Evolutionary conservation across 2,797 vertebrate genomes (phyloP).

Genomic region (Zalophus californianus): DNA sequence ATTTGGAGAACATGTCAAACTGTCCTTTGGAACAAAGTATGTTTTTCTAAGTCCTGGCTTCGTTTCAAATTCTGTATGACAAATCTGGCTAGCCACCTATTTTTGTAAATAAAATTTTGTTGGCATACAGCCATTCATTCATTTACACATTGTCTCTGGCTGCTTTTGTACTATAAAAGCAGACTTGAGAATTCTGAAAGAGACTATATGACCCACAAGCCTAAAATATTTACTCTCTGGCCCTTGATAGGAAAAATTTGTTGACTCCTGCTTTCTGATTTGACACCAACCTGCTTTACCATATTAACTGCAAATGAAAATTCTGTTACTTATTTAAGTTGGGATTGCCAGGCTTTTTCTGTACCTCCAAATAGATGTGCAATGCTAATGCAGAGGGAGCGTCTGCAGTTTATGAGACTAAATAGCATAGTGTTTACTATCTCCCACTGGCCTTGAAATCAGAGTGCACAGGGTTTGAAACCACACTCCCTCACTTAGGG

Average conservation of each 20-base stretch:
- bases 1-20: constrained; percentile 1
- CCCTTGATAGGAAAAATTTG: background rate
- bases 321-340: background rate
- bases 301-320: background rate
- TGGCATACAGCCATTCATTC: background rate
- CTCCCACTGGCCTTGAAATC: background rate
- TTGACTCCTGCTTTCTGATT: background rate
- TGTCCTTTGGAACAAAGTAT: background rate
- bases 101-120: constrained; percentile 12
- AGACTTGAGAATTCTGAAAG: background rate
- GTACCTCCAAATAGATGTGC: background rate
- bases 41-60: constrained; percentile 8
- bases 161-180: background rate
- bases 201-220: background rate
- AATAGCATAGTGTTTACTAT: background rate
- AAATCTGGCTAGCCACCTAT: background rate
- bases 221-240: constrained; percentile 5
- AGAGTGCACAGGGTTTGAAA: background rate
- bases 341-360: background rate
- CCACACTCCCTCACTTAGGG: background rate
- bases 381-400: background rate
- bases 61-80: background rate
- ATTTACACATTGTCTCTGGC: background rate
- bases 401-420: background rate
- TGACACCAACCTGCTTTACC: background rate